These are phyloP conservation scores for Orthosia gracilis DNA, from an alignment of 2,888 invertebrate species.

Conservation along the genomic window DNA sequence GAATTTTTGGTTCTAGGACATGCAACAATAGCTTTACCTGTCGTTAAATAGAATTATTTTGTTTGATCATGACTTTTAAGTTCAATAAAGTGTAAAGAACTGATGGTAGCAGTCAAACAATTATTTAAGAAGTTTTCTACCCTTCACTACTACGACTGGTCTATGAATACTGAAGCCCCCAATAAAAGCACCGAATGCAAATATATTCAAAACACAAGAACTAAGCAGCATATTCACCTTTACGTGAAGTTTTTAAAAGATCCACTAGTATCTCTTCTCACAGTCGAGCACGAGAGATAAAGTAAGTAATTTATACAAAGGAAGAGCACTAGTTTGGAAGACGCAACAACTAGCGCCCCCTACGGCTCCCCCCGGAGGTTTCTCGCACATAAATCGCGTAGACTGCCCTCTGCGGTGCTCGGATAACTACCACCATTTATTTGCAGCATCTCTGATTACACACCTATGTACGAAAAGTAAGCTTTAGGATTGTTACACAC, in stretches of 20 bases:
- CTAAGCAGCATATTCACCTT: conserved; percentile 51
- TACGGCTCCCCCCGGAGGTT: conserved; percentile 63
- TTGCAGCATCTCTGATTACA: conserved; percentile 86
- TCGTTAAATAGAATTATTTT: not conserved
- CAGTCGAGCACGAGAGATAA: conserved; percentile 61
- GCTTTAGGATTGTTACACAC: conserved; percentile 16
- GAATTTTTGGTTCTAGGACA: too few species aligned
- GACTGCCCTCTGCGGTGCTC: conserved; percentile 88
- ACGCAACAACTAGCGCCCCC: conserved; percentile 69
- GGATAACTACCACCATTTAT: conserved; percentile 88
- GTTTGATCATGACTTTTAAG: not conserved
- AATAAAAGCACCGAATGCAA: conserved; percentile 23
- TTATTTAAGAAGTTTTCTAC: not conserved
- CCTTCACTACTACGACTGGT: not conserved
- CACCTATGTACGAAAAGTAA: conserved; percentile 63
- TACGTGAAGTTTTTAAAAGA: conserved; percentile 57
- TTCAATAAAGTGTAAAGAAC: too few species aligned
- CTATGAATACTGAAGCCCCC: conserved; percentile 31
- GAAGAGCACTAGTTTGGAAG: conserved; percentile 68
- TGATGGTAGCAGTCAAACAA: too few species aligned
- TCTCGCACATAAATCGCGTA: conserved; percentile 84
- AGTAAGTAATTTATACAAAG: conserved; percentile 68
- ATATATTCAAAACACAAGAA: conserved; percentile 38
- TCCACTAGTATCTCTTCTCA: conserved; percentile 53
- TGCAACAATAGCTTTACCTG: too few species aligned